Percentiles rank a stretch among this genome's conserved stretches.
Conservation (phyloP, 2,888 invertebrate species). For the Eupithecia subumbrata region DNA sequence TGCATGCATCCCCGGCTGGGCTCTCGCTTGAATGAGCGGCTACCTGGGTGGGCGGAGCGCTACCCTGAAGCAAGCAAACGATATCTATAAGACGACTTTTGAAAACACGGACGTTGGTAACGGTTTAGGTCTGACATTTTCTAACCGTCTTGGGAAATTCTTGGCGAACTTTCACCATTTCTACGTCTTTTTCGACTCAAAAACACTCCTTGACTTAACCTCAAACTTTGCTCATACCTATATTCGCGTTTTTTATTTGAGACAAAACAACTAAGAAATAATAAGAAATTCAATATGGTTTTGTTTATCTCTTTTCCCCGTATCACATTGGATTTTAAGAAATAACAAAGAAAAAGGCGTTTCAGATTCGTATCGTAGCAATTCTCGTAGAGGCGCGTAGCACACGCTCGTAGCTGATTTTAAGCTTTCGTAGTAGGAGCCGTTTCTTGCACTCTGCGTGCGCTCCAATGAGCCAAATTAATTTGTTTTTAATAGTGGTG, state of each 20-base stretch:
- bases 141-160: not conserved
- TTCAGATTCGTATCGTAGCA: not conserved
- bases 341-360: not conserved
- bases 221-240: not conserved
- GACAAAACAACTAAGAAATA: too few relatives aligned
- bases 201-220: not conserved
- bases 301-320: too few relatives aligned
- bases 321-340: too few relatives aligned
- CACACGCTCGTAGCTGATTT: conserved; percentile 7
- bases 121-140: not conserved
- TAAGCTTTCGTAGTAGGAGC: conserved; percentile 31
- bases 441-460: not conserved
- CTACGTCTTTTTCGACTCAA: not conserved
- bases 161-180: not conserved
- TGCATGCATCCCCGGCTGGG: conserved; percentile 43
- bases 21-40: conserved; percentile 41
- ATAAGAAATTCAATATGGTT: too few relatives aligned
- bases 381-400: not conserved
- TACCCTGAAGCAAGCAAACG: conserved; percentile 33
- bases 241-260: too few relatives aligned
- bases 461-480: conserved; percentile 35
- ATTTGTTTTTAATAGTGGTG: conserved; percentile 51
- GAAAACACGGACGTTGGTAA: not conserved
- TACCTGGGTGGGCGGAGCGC: conserved; percentile 63
- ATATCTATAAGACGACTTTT: not conserved